Evolutionary conservation across 2,797 vertebrate genomes (phyloP), one percentile per base, ranked within the genome.

Genomic region (Artibeus lituratus): DNA sequence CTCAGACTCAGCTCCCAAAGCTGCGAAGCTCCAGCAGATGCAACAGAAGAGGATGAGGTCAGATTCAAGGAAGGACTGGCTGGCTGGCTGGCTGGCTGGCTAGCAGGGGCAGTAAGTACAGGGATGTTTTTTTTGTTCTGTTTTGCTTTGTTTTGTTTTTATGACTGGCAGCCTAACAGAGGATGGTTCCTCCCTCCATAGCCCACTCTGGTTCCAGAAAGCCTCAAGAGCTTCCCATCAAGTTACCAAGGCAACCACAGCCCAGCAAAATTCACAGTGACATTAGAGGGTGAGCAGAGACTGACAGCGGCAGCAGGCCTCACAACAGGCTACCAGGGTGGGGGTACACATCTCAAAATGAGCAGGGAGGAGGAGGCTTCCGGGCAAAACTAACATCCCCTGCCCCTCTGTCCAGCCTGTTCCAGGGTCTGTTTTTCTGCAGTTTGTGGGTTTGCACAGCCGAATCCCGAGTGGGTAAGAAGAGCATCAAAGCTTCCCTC

Each of bases 221-320:
- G 88, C 74, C 95, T 96, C 89, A 93, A 96, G 94, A 92, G 94
- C 62, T 97, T 96, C 82, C 91, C 67, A 84, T 51, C 91, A 82
- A 85, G 97, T 97, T 98, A 92, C 97, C 97, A 97, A 96, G 97
- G 96, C 95, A 98, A 97, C 97, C 0, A 2, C 55, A 95, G 91
- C 84, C 73, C 59, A 84, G 94, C 80, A 94, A 92, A 49, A 96
- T 88, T 94, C 93, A 53, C 82, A 91, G 76, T 44, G 70, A 96
- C 76, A 90, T 42, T 83, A 53, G 39, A 94, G 69, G 89, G 74
- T 96, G 67, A 94, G 78, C 86, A 22, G 72, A 93, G 59, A 89
- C 44, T 94, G 94, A 96, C 70, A 94, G 92, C 44, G 1, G 4
- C 0, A 2, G 57, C 57, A 59, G 93, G 74, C 35, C 77, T 73